These are phyloP conservation scores for Orestias chungarensis DNA, from an alignment of 2,797 vertebrate species.

Conservation along the genomic window DNA sequence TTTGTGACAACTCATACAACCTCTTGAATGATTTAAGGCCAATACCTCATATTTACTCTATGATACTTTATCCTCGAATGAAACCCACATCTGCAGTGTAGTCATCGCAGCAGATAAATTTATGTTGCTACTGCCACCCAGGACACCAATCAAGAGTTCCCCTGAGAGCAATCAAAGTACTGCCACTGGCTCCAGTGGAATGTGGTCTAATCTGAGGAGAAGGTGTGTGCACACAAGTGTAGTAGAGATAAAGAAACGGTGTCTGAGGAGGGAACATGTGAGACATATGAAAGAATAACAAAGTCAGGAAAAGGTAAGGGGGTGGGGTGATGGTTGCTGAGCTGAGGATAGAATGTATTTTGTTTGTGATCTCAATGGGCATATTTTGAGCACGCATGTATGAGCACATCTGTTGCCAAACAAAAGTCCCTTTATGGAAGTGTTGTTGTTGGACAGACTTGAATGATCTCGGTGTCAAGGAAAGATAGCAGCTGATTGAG, in stretches of 20 bases:
- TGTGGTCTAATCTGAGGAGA: constrained; percentile 36
- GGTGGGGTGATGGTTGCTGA: constrained; percentile 22
- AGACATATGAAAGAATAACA: constrained; percentile 38
- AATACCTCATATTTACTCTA: constrained; percentile 55
- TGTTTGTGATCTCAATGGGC: constrained; percentile 12
- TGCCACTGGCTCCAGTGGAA: constrained; percentile 21
- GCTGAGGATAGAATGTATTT: constrained; percentile 28
- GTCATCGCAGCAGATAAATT: constrained; percentile 47
- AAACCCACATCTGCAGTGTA: constrained; percentile 33
- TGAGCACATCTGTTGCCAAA: constrained; percentile 32
- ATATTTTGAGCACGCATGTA: neutral
- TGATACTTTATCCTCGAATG: constrained; percentile 43
- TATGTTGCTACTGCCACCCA: constrained; percentile 44
- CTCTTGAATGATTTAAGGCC: constrained; percentile 53
- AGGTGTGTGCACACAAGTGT: constrained; percentile 2
- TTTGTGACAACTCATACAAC: constrained; percentile 46
- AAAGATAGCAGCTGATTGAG: constrained; percentile 29
- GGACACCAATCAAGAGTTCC: constrained; percentile 45
- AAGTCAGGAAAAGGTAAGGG: constrained; percentile 28
- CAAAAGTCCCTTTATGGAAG: constrained; percentile 45
- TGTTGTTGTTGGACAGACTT: constrained; percentile 49
- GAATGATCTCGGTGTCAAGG: constrained; percentile 50
- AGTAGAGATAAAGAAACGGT: constrained; percentile 20
- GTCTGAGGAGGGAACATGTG: constrained; percentile 28
- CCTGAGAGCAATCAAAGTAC: constrained; percentile 36